A percentile compares a stretch with the other conserved stretches of the same genome.
Evolutionary conservation across 1,140 invertebrate species (phyloP).

Genomic region (Dysdera silvatica): DNA sequence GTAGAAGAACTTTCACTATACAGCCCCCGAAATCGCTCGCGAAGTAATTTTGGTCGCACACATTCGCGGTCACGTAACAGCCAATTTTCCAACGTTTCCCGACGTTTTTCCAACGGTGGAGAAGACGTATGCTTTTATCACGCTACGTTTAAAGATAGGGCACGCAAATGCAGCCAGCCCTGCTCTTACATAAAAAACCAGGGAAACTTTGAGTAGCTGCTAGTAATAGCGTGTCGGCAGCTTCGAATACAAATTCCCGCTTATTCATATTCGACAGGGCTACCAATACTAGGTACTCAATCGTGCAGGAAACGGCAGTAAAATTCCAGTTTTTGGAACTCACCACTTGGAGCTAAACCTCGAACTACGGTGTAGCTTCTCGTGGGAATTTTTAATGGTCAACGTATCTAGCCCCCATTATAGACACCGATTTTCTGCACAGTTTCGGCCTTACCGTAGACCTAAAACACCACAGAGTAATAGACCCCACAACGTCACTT

Average conservation of each 20-base stretch:
- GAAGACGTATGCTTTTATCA: too few relatives aligned
- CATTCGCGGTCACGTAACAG: too few relatives aligned
- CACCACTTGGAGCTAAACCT: neutral
- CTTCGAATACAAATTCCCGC: neutral
- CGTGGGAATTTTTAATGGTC: slow-evolving; percentile 8
- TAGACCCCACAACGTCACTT: neutral
- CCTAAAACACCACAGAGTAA: neutral
- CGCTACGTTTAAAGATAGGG: too few relatives aligned
- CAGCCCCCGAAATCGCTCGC: neutral
- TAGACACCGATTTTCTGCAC: slow-evolving; percentile 21
- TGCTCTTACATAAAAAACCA: neutral
- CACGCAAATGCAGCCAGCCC: neutral
- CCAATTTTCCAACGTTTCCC: too few relatives aligned
- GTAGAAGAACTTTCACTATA: neutral
- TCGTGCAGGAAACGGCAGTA: neutral
- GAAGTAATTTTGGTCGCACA: neutral
- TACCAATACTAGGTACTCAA: neutral
- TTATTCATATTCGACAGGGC: neutral
- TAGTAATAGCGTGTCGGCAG: neutral
- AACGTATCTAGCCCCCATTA: slow-evolving; percentile 17
- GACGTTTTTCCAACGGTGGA: too few relatives aligned
- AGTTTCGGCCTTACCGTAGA: slow-evolving; percentile 5
- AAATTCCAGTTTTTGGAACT: neutral
- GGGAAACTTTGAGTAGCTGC: neutral
- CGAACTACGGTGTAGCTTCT: neutral